Evolutionary conservation across 2,797 vertebrate species (phyloP).

Genomic region (Chelon labrosus): DNA sequence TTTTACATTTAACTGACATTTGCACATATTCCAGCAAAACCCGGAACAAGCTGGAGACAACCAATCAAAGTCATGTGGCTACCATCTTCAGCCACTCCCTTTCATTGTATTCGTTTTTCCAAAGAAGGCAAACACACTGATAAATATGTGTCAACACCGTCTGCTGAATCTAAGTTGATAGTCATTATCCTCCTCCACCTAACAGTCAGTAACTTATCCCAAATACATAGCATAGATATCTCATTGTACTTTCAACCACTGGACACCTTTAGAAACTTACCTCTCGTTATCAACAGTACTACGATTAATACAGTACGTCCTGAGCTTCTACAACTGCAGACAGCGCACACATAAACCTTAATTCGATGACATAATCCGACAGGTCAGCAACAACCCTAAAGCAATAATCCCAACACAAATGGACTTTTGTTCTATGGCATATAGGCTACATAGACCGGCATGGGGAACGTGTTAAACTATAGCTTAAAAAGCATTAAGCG

Average conservation of each 20-base stretch:
- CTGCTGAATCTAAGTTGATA: constrained; percentile 10
- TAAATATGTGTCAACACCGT: constrained; percentile 32
- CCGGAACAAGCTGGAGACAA: not conserved
- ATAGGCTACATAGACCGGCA: not conserved
- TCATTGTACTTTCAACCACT: not conserved
- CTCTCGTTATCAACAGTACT: not conserved
- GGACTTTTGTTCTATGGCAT: not conserved
- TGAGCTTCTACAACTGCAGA: too few relatives aligned
- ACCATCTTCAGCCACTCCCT: constrained; percentile 20
- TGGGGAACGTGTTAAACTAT: not conserved
- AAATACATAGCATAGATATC: not conserved
- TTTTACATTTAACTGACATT: constrained; percentile 28
- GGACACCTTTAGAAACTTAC: not conserved
- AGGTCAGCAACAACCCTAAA: constrained; percentile 1
- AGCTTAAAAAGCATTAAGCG: not conserved
- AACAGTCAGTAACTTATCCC: constrained; percentile 32
- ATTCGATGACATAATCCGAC: not conserved
- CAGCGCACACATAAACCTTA: too few relatives aligned
- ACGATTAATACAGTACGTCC: too few relatives aligned
- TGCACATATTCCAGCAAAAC: constrained; percentile 5
- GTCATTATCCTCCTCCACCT: constrained; percentile 3
- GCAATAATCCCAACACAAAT: constrained; percentile 10
- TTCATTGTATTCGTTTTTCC: constrained; percentile 29
- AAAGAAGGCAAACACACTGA: constrained; percentile 22
- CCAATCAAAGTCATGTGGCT: not conserved